Base-by-base conservation (phyloP, 2,113 vertebrate species). In the Saguinus imperator region DNA sequence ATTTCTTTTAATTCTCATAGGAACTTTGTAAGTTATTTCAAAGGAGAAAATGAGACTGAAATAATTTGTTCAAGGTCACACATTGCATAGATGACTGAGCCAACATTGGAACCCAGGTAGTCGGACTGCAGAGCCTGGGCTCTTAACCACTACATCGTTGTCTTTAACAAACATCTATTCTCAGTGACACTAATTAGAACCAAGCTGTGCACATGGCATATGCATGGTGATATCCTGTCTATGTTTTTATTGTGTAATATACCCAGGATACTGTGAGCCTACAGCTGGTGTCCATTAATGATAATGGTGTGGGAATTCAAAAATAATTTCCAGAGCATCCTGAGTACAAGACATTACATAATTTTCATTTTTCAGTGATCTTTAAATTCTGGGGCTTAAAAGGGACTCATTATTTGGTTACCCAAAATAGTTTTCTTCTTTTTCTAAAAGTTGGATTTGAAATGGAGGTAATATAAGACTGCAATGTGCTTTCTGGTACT, bases 201-300 rank as follows among this genome's bases (percentile, higher is more conserved):
- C 94, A 95, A 79, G 87, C 87, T 97, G 94, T 91, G 92, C 27
- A 25, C 25, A 50, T 37, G 89, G 86, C 75, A 35, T 93, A 70
- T 95, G 92, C 84, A 20, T 37, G n/a, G 40, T 89, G 68, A 73
- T 68, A 89, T 81, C n/a, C 86, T 94, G 64, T 95, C 89, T 96
- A 14, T 94, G 68, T 94, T 96, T 92, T 92, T 73, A 90, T 77
- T 96, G 81, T 94, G 70, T 96, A 37, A 93, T 72, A n/a, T 87
- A 87, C 75, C 75, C 96, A 83, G 45, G 73, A 79, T 91, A 29
- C 86, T 91, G 10, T 66, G 55, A 90, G 55, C 57, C 82, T 48
- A 89, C 93, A 97, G 95, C 93, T 96, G 95, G 77, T 94, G 35
- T 92, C 89, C 16, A 5, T 96, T 97, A 95, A 96, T 95, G 89